These are phyloP conservation scores for Megalops atlanticus DNA, from an alignment of 2,113 vertebrate genomes.

Conservation along the genomic window DNA sequence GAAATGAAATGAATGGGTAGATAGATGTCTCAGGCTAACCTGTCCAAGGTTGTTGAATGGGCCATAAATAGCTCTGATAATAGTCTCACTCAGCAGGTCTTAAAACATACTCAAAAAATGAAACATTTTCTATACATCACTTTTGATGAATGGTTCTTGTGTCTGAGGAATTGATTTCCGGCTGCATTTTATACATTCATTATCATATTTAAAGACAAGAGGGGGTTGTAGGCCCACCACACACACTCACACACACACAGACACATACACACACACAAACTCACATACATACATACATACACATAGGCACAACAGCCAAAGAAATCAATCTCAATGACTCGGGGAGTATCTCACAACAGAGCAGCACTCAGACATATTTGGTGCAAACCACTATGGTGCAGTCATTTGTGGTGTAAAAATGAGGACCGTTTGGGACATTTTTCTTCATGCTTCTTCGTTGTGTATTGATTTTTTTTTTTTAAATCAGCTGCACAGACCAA, in stretches of 20 bases:
- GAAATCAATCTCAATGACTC: constrained; percentile 35
- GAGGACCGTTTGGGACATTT: constrained; percentile 44
- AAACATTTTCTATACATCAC: constrained; percentile 28
- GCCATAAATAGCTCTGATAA: constrained; percentile 18
- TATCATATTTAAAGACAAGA: constrained; percentile 29
- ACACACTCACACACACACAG: constrained; percentile 5
- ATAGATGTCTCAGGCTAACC: neutral
- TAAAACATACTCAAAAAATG: constrained; percentile 16
- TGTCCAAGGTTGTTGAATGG: neutral
- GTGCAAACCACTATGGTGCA: constrained; percentile 36
- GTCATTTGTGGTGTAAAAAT: constrained; percentile 60
- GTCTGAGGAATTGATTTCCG: constrained; percentile 31
- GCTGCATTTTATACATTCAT: constrained; percentile 31
- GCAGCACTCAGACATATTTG: constrained; percentile 28
- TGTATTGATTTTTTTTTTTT: constrained; percentile 67
- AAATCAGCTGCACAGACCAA: constrained; percentile 58
- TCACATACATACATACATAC: constrained; percentile 23
- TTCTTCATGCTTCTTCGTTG: constrained; percentile 50
- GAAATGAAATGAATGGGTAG: constrained; percentile 4
- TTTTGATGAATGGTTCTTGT: constrained; percentile 33
- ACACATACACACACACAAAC: neutral
- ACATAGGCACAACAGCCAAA: constrained; percentile 35
- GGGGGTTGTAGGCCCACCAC: constrained; percentile 9
- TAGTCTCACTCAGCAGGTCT: constrained; percentile 23
- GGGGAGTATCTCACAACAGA: constrained; percentile 23